Base-by-base conservation (phyloP, 2,113 vertebrate genomes). In the Mungos mungo region DNA sequence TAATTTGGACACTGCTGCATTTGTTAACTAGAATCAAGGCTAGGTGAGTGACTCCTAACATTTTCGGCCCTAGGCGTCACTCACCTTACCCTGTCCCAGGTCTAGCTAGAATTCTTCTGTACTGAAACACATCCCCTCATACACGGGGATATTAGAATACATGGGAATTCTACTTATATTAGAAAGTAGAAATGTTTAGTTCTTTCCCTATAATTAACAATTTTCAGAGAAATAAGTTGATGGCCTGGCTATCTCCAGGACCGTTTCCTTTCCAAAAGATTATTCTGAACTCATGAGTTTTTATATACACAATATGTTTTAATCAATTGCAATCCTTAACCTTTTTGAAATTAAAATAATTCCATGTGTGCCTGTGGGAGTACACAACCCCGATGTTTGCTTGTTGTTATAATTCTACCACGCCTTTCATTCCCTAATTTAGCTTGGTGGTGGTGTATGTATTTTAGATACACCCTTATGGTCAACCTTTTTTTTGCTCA, bases 261-360 rank as follows among this genome's bases (percentile, higher is more conserved):
- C 41, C 79, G 25, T 84, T 96, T 63, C 21, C 35, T 85, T 85
- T 93, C 52, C 79, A 85, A 93, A 96, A 93, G 45, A 65, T 79
- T 90, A 72, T 80, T 93, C 63, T 35, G 21, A 80, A 65, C 31
- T n/a, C 45, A 92, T 52, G 41, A 7, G n/a, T 60, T 84, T 96
- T 90, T 90, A 89, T 90, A 52, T 83, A 88, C 38, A 69, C 71
- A 80, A 29, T 71, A 79, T 85, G 27, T 63, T 90, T 89, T 79
- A 66, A 88, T 92, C 76, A 93, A 88, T 50, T 68, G 12, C 16
- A 76, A 57, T 74, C 69, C 83, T 88, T 83, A 52, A 57, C 66
- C 23, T 86, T 83, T 82, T 54, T 66, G 35, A 76, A 93, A 88
- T 76, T 35, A 82, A 82, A 93, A 54, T 76, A 47, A 93, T 35